Evolutionary conservation across 2,888 invertebrate species (phyloP).

Genomic region (Cephus nigrinus): DNA sequence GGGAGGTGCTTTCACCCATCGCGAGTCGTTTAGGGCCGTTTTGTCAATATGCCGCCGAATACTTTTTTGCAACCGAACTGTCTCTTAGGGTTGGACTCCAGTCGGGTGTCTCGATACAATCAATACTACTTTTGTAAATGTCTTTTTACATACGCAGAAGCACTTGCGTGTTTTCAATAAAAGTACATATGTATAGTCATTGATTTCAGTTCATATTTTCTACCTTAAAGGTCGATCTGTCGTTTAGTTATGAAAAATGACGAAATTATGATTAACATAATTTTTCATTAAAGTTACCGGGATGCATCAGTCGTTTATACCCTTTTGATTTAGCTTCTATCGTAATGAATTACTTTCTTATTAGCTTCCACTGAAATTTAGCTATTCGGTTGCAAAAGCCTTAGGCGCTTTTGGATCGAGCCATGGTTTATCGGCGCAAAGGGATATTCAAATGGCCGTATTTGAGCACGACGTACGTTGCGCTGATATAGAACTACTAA

Average conservation of each 20-base stretch:
- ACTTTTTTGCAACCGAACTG: not conserved
- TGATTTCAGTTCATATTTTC: too few species aligned
- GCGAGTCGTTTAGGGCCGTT: not conserved
- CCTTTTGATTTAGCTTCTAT: not conserved
- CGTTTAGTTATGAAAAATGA: too few species aligned
- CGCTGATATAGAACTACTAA: slow-evolving; percentile 66
- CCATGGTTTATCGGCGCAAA: not conserved
- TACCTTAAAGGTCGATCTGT: too few species aligned
- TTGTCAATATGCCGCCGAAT: not conserved
- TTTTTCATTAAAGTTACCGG: not conserved
- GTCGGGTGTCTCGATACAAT: not conserved
- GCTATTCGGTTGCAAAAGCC: not conserved
- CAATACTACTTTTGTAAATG: not conserved
- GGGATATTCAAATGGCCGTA: slow-evolving; percentile 15
- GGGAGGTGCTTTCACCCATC: not conserved
- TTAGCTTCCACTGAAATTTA: not conserved
- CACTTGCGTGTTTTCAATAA: not conserved
- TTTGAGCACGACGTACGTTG: slow-evolving; percentile 38
- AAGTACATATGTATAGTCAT: not conserved
- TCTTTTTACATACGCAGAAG: not conserved
- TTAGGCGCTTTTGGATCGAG: not conserved
- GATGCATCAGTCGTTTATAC: not conserved
- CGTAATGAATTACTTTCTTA: not conserved
- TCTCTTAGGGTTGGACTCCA: not conserved
- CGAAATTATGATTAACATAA: not conserved